Percentiles rank a stretch among this genome's conserved stretches.
These are phyloP conservation scores for Petromus typicus DNA, from an alignment of 2,113 vertebrate species.

Conservation along the genomic window DNA sequence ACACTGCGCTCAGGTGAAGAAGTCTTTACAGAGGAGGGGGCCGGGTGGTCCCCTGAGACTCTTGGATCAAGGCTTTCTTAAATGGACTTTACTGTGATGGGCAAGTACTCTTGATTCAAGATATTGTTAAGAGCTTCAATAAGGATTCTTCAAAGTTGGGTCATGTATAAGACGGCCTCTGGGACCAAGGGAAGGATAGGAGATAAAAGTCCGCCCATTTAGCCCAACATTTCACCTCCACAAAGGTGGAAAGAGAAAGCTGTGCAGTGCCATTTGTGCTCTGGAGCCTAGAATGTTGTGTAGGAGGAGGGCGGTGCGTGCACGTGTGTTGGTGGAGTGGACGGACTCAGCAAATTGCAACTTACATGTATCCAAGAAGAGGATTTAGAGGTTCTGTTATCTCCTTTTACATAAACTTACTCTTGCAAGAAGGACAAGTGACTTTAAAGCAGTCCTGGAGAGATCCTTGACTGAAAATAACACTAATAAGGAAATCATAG, in stretches of 20 bases:
- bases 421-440: background rate
- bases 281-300: background rate
- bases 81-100: background rate
- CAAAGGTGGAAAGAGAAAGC: background rate
- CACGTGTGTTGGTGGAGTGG: background rate
- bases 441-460: background rate
- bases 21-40: background rate
- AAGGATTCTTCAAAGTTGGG: background rate
- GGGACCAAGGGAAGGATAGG: background rate
- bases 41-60: background rate
- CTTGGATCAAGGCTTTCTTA: rapidly evolving
- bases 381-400: background rate
- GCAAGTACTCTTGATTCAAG: background rate
- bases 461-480: background rate
- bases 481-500: background rate
- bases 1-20: background rate
- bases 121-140: rapidly evolving
- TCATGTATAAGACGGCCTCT: background rate
- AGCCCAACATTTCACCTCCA: background rate
- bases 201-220: background rate
- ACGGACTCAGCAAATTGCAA: background rate
- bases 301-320: too few species aligned
- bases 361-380: background rate
- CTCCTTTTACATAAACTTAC: background rate
- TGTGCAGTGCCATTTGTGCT: rapidly evolving